phyloP scores from a whole-genome alignment of 2,797 vertebrate species.

The Synanceia verrucosa region DNA sequence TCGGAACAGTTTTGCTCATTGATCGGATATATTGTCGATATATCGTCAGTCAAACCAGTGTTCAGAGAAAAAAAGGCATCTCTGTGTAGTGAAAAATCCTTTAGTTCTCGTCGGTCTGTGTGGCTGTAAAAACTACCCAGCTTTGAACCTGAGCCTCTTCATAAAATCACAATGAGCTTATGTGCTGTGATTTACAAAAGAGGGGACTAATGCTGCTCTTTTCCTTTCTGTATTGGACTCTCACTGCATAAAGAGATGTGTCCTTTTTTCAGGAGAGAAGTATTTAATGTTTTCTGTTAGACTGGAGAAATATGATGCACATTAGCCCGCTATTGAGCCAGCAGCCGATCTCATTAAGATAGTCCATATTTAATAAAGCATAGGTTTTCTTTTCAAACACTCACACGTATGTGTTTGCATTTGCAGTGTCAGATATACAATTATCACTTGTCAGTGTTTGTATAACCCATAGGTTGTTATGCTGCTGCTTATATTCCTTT shows the following conservation, averaged over 20 bases:
- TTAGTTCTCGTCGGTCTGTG: not conserved
- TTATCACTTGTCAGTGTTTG: not conserved
- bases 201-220: not conserved
- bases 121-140: not conserved
- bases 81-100: not conserved
- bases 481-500: conserved; percentile 1
- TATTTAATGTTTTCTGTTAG: not conserved
- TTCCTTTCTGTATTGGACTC: conserved; percentile 5
- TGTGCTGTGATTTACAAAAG: conserved; percentile 22
- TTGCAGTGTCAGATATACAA: not conserved
- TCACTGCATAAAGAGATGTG: not conserved
- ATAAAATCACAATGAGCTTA: conserved; percentile 10
- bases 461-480: not conserved
- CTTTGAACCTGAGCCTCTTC: conserved; percentile 19
- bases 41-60: too few relatives aligned
- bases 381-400: not conserved
- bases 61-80: not conserved
- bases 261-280: not conserved
- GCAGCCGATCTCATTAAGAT: conserved; percentile 9
- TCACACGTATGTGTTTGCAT: not conserved
- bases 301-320: conserved; percentile 3
- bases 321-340: not conserved
- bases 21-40: too few relatives aligned
- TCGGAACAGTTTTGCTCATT: too few relatives aligned
- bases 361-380: not conserved